Evolutionary conservation across 1,140 invertebrate species (phyloP), one percentile per base, ranked within the genome.

Genomic region (Philopotamus ludificatus): DNA sequence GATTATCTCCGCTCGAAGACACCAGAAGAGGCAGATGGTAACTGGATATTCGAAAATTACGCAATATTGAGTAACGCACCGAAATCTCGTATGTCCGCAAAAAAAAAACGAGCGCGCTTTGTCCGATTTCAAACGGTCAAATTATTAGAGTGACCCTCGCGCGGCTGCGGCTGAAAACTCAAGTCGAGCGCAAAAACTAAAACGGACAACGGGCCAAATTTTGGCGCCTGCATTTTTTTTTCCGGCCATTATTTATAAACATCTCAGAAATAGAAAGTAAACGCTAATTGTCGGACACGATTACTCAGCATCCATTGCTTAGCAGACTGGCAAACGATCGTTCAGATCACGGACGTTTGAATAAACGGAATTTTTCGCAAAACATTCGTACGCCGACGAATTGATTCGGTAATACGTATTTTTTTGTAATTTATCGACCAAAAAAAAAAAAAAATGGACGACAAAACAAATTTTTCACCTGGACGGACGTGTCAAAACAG

Each of bases 401-500:
- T n/a, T n/a, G n/a, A n/a, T n/a, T n/a, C n/a, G n/a, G n/a, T n/a
- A n/a, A n/a, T n/a, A n/a, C n/a, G n/a, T n/a, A n/a, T n/a, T n/a
- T n/a, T n/a, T n/a, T n/a, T n/a, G n/a, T n/a, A n/a, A n/a, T n/a
- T n/a, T n/a, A n/a, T n/a, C n/a, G n/a, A n/a, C n/a, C n/a, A n/a
- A n/a, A n/a, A n/a, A n/a, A n/a, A n/a, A n/a, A n/a, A n/a, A 34
- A 34, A 34, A 34, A 34, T 34, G 28, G 4, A 60, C 57, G 57
- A 60, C 57, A 60, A 60, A 60, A 60, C 57, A 60, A 60, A 60
- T 60, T 60, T 60, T 25, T 47, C 42, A 60, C 9, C 42, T 60
- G 57, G 57, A 47, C 42, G 57, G 23, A 47, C 57, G 22, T 25
- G 57, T 60, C 57, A 60, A 60, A 60, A 60, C 57, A 47, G 42